phyloP scores from a whole-genome alignment of 2,797 vertebrate species.

The Epinephelus malabaricus region DNA sequence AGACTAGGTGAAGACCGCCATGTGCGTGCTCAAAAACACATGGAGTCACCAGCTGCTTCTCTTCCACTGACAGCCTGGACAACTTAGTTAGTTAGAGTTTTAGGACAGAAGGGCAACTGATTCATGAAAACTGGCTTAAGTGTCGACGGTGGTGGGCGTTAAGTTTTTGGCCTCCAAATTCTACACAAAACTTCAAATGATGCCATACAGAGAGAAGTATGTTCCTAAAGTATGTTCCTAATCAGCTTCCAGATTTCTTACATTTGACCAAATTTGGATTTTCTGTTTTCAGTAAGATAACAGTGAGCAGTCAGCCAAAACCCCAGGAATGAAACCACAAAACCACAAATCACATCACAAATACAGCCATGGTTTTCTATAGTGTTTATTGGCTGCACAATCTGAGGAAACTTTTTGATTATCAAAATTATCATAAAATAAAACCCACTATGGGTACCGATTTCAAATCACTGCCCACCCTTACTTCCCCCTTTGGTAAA shows the following conservation, averaged over 20 bases:
- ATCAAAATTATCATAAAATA: no score
- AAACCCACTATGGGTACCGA: no score
- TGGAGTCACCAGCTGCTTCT: slow-evolving; percentile 59
- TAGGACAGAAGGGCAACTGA: slow-evolving; percentile 43
- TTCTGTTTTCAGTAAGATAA: neutral
- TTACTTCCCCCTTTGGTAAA: no score
- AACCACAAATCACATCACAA: neutral
- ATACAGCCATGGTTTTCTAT: neutral
- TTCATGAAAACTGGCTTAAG: slow-evolving; percentile 43
- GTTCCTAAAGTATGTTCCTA: neutral
- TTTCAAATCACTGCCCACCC: no score
- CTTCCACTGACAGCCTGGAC: slow-evolving; percentile 43
- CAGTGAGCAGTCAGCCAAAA: neutral
- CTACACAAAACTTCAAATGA: slow-evolving; percentile 18
- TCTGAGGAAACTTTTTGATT: no score
- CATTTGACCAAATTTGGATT: slow-evolving; percentile 1
- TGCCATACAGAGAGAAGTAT: neutral
- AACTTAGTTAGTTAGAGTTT: slow-evolving; percentile 29
- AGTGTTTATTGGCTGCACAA: neutral
- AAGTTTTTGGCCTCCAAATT: slow-evolving; percentile 18
- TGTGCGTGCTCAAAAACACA: slow-evolving; percentile 60
- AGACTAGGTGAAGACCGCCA: slow-evolving; percentile 47
- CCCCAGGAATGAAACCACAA: neutral
- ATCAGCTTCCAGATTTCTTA: neutral
- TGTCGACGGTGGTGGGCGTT: slow-evolving; percentile 21